Conservation (phyloP, 2,888 invertebrate genomes). For the Anarsia innoxiella region DNA sequence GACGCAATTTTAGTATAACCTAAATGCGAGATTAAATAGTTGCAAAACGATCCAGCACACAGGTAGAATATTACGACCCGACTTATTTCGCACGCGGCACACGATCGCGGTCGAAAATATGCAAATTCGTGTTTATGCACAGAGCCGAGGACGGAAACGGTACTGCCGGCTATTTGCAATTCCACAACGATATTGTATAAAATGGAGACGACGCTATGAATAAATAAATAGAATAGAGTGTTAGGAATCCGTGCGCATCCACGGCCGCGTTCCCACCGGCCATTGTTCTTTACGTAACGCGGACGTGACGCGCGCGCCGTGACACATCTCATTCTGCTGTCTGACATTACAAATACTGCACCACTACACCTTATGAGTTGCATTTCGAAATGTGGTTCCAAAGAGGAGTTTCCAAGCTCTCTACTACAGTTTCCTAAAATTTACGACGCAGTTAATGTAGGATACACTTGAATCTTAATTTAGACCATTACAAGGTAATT, state of each 20-base stretch:
- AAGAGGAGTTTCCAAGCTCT: too few species aligned
- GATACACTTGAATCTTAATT: too few species aligned
- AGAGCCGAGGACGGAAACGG: constrained; percentile 51
- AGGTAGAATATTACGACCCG: constrained; percentile 6
- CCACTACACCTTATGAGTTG: too few species aligned
- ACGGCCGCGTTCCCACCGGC: constrained; percentile 62
- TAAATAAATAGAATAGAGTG: constrained; percentile 44
- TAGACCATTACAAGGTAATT: too few species aligned
- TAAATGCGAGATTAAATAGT: too few species aligned
- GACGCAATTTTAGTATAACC: too few species aligned
- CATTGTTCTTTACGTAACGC: constrained; percentile 68
- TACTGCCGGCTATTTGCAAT: constrained; percentile 53
- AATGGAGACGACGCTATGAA: constrained; percentile 51
- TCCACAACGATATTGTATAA: constrained; percentile 53
- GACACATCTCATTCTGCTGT: neutral
- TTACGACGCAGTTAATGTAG: too few species aligned
- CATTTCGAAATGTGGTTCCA: too few species aligned
- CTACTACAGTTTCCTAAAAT: too few species aligned
- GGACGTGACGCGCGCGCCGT: constrained; percentile 36
- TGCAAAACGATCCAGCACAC: constrained; percentile 4
- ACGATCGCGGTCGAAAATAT: constrained; percentile 40
- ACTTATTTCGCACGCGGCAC: constrained; percentile 14
- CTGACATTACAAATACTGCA: too few species aligned
- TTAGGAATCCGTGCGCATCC: constrained; percentile 51
- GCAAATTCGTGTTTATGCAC: constrained; percentile 52